These are phyloP conservation scores for Hofmannophila pseudospretella DNA, from an alignment of 2,888 invertebrate genomes.

Conservation along the genomic window DNA sequence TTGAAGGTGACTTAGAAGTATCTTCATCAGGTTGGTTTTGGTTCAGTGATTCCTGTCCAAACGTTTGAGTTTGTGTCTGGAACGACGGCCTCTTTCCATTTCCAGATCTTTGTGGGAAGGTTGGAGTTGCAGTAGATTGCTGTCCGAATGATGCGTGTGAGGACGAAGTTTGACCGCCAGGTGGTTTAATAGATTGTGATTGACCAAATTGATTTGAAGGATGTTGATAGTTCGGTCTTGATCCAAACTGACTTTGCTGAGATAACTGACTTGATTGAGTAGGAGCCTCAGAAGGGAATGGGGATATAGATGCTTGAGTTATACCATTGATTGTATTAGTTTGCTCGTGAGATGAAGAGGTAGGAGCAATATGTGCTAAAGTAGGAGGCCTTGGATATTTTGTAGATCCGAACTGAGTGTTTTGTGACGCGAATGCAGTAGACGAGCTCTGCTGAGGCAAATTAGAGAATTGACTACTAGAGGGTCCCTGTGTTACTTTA, in stretches of 20 bases:
- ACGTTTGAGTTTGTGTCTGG: constrained; percentile 11
- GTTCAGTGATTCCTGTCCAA: constrained; percentile 11
- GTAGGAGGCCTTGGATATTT: constrained; percentile 24
- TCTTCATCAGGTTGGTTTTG: constrained; percentile 11
- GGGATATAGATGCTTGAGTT: constrained; percentile 46
- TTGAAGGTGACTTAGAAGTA: constrained; percentile 13
- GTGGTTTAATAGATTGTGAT: constrained; percentile 1
- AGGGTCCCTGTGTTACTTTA: constrained; percentile 23
- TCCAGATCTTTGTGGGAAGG: constrained; percentile 3
- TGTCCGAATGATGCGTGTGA: background rate
- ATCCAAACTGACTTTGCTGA: constrained; percentile 14
- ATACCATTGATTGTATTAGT: constrained; percentile 32
- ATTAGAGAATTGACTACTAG: constrained; percentile 10
- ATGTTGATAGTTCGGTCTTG: constrained; percentile 10
- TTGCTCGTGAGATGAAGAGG: constrained; percentile 15
- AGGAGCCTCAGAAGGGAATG: constrained; percentile 36
- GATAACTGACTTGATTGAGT: constrained; percentile 20
- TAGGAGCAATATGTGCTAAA: constrained; percentile 17
- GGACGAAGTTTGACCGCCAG: constrained; percentile 1
- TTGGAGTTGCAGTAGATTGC: constrained; percentile 6
- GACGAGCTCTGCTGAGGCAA: background rate
- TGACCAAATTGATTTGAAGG: constrained; percentile 6
- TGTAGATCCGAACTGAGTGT: constrained; percentile 12
- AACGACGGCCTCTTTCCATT: background rate
- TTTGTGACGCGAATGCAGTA: constrained; percentile 10